A percentile compares a stretch with the other conserved stretches of the same genome.
phyloP scores from a whole-genome alignment of 2,113 vertebrate species.

The Channa maculata region DNA sequence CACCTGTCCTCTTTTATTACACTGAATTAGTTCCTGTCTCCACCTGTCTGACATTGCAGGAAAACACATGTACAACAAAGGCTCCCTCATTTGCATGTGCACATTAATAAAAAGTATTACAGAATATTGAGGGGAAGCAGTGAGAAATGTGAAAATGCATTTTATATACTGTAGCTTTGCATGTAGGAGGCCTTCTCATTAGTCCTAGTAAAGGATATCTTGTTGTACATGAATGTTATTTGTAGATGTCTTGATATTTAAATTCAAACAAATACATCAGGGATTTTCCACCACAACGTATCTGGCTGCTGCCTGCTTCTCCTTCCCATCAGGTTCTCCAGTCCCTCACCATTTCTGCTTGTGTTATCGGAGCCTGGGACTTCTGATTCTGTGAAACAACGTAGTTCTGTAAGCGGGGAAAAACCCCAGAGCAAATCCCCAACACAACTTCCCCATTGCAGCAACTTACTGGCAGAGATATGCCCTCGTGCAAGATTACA shows the following conservation, averaged over 20 bases:
- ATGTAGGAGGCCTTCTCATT: background rate
- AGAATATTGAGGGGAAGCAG: background rate
- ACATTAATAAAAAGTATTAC: too few relatives aligned
- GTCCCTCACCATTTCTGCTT: slow-evolving; percentile 29
- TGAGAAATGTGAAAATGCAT: too few relatives aligned
- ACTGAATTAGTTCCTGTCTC: background rate
- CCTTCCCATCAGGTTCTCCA: slow-evolving; percentile 30
- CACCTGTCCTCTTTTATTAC: background rate
- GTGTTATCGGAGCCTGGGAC: slow-evolving; percentile 42
- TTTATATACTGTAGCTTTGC: too few relatives aligned
- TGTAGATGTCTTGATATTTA: background rate
- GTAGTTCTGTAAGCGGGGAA: slow-evolving; percentile 1
- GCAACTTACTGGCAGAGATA: slow-evolving; percentile 47
- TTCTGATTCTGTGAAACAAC: slow-evolving; percentile 44
- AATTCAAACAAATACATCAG: slow-evolving; percentile 23
- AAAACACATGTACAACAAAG: background rate
- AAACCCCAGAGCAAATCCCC: slow-evolving; percentile 35
- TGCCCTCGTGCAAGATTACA: slow-evolving; percentile 44
- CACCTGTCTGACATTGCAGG: background rate
- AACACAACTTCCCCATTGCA: slow-evolving; percentile 5
- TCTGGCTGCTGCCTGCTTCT: slow-evolving; percentile 32
- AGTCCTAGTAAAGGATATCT: background rate
- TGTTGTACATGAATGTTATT: background rate
- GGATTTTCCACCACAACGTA: background rate
- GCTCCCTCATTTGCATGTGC: background rate